Evolutionary conservation across 2,888 invertebrate species (phyloP).

Genomic region (Lasioglossum morio): DNA sequence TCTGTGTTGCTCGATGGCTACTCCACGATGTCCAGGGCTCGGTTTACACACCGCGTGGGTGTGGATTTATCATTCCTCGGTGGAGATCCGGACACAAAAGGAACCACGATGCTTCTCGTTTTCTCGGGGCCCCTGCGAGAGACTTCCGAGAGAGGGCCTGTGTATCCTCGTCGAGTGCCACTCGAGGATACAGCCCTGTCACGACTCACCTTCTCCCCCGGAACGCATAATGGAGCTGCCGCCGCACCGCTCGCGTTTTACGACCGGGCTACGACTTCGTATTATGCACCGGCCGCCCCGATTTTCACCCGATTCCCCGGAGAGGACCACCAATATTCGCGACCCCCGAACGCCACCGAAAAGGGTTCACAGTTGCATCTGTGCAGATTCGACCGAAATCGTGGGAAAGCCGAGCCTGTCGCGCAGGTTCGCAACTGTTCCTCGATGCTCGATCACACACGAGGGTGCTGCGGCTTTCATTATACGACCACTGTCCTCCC

Average conservation of each 20-base stretch:
- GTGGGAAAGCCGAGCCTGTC: conserved; percentile 60
- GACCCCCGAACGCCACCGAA: conserved; percentile 38
- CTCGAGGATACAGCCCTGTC: conserved; percentile 62
- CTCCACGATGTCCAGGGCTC: conserved; percentile 58
- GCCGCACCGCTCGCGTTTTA: conserved; percentile 54
- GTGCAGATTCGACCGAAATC: conserved; percentile 60
- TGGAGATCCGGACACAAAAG: conserved; percentile 64
- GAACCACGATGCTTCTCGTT: conserved; percentile 41
- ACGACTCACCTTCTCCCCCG: conserved; percentile 63
- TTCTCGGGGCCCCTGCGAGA: neutral
- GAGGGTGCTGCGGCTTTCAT: conserved; percentile 2
- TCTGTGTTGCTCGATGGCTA: conserved; percentile 36
- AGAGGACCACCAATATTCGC: conserved; percentile 36
- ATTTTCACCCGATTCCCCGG: conserved; percentile 64
- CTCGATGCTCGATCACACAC: conserved; percentile 10
- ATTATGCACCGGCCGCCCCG: conserved; percentile 57
- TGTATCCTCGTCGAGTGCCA: conserved; percentile 38
- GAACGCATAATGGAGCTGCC: conserved; percentile 59
- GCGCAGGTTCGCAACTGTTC: conserved; percentile 12
- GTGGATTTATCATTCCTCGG: conserved; percentile 71
- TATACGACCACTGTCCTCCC: neutral
- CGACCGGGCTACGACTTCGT: conserved; percentile 38
- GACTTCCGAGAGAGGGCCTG: conserved; percentile 23
- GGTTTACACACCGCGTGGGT: conserved; percentile 73
- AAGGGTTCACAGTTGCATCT: conserved; percentile 66